These are phyloP conservation scores for Anarrhichthys ocellatus DNA, from an alignment of 2,113 vertebrate genomes.

Conservation along the genomic window DNA sequence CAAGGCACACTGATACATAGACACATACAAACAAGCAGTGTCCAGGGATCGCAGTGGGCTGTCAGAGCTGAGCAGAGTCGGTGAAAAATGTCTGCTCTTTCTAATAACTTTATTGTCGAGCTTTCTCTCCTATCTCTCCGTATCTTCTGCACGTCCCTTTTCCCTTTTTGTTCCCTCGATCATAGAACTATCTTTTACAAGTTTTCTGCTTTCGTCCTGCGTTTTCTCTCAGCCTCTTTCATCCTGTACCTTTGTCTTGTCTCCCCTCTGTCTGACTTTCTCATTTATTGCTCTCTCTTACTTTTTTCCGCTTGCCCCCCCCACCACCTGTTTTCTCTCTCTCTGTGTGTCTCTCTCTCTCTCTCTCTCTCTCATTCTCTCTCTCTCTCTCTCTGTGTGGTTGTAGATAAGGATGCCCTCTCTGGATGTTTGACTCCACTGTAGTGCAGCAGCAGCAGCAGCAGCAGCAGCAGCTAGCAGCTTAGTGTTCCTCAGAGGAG, in stretches of 20 bases:
- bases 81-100: slow-evolving; percentile 39
- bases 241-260: slow-evolving; percentile 21
- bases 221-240: slow-evolving; percentile 19
- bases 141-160: slow-evolving; percentile 1
- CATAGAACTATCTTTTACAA: neutral
- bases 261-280: slow-evolving; percentile 30
- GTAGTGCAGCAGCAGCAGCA: slow-evolving; percentile 50
- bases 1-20: slow-evolving; percentile 37
- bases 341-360: slow-evolving; percentile 48
- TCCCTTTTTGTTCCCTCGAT: slow-evolving; percentile 3
- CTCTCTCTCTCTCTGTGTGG: slow-evolving; percentile 37
- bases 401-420: slow-evolving; percentile 61
- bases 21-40: slow-evolving; percentile 41
- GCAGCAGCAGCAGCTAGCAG: slow-evolving; percentile 42
- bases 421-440: slow-evolving; percentile 56
- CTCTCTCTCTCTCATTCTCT: slow-evolving; percentile 29
- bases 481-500: slow-evolving; percentile 48
- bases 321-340: neutral
- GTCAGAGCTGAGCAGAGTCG: slow-evolving; percentile 30
- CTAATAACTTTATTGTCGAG: slow-evolving; percentile 25
- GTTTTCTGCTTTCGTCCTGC: neutral
- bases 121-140: neutral
- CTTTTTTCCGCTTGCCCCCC: neutral
- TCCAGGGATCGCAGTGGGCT: slow-evolving; percentile 47
- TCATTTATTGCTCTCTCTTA: slow-evolving; percentile 33